Evolutionary conservation across 2,888 invertebrate genomes (phyloP), one percentile per base, ranked within the genome.

Genomic region (Rhogogaster chlorosoma): DNA sequence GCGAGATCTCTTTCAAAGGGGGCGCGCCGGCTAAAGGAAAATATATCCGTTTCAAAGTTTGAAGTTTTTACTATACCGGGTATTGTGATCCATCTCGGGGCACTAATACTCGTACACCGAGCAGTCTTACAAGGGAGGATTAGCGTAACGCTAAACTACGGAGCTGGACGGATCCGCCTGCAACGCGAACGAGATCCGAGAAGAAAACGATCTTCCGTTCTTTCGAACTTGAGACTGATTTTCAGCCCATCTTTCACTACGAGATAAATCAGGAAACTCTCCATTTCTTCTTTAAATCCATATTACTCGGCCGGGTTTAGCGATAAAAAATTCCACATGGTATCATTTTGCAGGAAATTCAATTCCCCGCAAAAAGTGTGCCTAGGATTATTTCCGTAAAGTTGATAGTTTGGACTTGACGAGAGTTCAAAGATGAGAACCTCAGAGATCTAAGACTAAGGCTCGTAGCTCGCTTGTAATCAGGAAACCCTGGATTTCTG

Each of bases 1-100:
- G 83, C 88, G 90, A 90, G 92, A 93, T 93, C 93, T 88, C 89
- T 93, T 93, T 92, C 93, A 93, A 93, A 93, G 93, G 91, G 89
- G 78, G 84, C 87, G 70, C 88, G 88, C 86, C 88, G 87, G 61
- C 61, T 29, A 86, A 89, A 91, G 91, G 91, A 93, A 93, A 93
- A 93, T 93, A 93, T 91, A 91, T 93, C 93, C 93, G 93, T 93
- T 93, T 93, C 93, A 90, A 88, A 88, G 87, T 87, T 88, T 84
- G 88, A 88, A 70, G 87, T 87, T 88, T 87, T 87, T 67, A 45
- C 18, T 29, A 36, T 53, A 26, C 38, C 26, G 22, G 80, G 80
- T 61, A 80, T 80, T 80, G 80, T 80, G 80, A 80, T 80, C 80
- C 80, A 18, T 32, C 61, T 2, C 5, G 18, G 26, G 10, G 9